These are phyloP conservation scores for Otocyon megalotis DNA, from an alignment of 2,113 vertebrate species.

Conservation along the genomic window DNA sequence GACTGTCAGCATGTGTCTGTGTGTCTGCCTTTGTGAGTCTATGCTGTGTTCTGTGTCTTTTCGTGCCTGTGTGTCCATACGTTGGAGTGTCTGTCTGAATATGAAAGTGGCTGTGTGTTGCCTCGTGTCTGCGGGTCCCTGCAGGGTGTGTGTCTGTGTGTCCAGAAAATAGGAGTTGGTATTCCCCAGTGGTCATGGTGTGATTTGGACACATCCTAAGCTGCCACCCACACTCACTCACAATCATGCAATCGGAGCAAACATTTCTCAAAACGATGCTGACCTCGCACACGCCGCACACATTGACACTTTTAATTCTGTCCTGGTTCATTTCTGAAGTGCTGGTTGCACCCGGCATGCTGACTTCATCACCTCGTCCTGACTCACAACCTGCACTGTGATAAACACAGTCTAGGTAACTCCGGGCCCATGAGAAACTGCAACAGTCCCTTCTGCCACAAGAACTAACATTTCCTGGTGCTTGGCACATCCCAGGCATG, in stretches of 20 bases:
- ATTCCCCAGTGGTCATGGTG: neutral
- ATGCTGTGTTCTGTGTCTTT: neutral
- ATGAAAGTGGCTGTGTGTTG: neutral
- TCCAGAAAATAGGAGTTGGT: neutral
- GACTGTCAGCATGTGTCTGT: neutral
- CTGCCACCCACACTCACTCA: neutral
- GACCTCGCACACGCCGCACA: rapidly evolving
- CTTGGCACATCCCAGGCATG: rapidly evolving
- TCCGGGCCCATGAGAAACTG: neutral
- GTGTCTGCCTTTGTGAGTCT: neutral
- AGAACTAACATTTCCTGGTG: neutral
- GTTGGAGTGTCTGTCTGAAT: neutral
- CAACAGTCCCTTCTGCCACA: rapidly evolving
- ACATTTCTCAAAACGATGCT: rapidly evolving
- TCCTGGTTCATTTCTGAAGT: neutral
- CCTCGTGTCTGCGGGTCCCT: neutral
- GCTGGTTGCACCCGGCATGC: neutral
- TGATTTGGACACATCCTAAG: neutral
- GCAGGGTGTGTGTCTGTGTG: neutral
- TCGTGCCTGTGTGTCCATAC: neutral
- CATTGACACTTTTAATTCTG: rapidly evolving
- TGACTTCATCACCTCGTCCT: neutral
- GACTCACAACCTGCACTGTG: neutral
- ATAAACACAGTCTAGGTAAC: neutral
- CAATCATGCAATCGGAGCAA: neutral